Evolutionary conservation across 2,888 invertebrate genomes (phyloP), one percentile per base, ranked within the genome.

Genomic region (Oscheius onirici): DNA sequence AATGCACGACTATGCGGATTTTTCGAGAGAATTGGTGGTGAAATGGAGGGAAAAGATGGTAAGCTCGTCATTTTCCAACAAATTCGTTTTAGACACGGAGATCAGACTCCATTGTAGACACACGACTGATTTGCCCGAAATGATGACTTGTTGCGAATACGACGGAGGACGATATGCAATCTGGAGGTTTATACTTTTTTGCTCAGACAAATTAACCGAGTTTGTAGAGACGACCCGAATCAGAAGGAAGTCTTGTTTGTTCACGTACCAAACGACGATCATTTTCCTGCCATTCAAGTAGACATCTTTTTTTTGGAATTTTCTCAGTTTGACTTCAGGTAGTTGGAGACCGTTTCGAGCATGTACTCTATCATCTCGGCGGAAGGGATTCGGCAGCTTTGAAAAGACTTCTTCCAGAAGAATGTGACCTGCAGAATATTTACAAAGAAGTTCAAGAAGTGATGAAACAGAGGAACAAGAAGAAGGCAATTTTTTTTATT

Each of bases 51-150:
- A 2, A 15, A 22, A 24, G 51, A 51, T 3, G 51, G 51, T 51
- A 17, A 51, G 11, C 11, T 51, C 17, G 20, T 13, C 5, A 46
- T n/a, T 46, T 55, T 26, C 2, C 28, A 8, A 13, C 11, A 3
- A 6, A 13, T 15, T 15, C 28, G 8, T 60, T 60, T 44, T 6
- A 60, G 60, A 60, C 34, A 20, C 10, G 46, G 40, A 51, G n/a
- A 51, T 28, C 17, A 49, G n/a, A 17, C 26, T 65, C 10, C 34
- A 24, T 26, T 49, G 65, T 20, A 49, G 51, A 34, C 46, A 44
- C 26, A 94, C 91, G 88, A 94, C 93, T 88, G 97, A 97, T 90
- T 94, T 95, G 13, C 96, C 97, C 13, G 96, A 97, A 89, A 93
- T 95, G 88, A 93, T 94, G 89, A 90, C 90, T 24, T 87, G 89